A percentile compares a stretch with the other conserved stretches of the same genome.
Conservation (phyloP, 2,888 invertebrate genomes). For the Lithophane semibrunnea region DNA sequence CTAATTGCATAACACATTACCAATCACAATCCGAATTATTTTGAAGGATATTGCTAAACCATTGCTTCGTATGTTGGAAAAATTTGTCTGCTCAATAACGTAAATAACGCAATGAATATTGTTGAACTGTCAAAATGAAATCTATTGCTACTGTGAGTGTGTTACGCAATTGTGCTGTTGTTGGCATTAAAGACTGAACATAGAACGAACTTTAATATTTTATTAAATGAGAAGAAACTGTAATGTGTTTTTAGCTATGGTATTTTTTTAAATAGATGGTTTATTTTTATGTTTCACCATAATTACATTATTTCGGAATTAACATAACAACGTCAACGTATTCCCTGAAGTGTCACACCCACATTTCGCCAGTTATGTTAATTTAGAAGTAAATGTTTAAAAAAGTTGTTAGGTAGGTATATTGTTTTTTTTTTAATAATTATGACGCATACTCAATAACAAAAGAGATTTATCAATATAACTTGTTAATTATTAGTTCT, state of each 20-base stretch:
- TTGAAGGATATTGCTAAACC: too few species aligned
- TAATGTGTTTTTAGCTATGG: background rate
- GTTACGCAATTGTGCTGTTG: background rate
- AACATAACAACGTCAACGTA: too few species aligned
- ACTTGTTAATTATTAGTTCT: background rate
- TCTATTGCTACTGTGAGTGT: too few species aligned
- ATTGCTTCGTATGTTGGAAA: too few species aligned
- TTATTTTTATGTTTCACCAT: background rate
- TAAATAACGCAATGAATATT: too few species aligned
- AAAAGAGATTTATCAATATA: background rate
- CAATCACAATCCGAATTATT: too few species aligned
- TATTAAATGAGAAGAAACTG: background rate
- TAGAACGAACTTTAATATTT: background rate
- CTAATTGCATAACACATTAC: too few species aligned
- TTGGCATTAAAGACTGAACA: conserved; percentile 35
- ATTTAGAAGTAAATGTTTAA: background rate
- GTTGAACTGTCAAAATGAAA: too few species aligned
- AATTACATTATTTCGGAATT: background rate
- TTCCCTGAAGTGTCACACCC: background rate
- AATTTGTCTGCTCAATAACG: too few species aligned
- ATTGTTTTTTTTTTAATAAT: background rate
- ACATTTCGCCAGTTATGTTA: background rate
- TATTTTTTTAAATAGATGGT: background rate
- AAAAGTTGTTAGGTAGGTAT: background rate
- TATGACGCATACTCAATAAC: background rate